Evolutionary conservation across 2,797 vertebrate species (phyloP).

Genomic region (Hyperoplus immaculatus): DNA sequence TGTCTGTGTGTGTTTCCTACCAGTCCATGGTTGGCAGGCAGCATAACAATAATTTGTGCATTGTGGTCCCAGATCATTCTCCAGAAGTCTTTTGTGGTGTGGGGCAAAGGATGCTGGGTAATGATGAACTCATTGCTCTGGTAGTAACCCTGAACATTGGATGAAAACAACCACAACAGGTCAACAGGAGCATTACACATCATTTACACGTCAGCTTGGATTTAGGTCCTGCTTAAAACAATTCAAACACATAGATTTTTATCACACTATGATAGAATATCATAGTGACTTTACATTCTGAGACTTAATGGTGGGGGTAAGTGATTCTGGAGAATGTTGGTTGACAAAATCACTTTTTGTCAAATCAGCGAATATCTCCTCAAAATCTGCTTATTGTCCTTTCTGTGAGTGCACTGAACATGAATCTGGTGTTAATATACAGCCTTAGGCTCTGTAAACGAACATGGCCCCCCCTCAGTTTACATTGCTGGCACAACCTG

Average conservation of each 20-base stretch:
- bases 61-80: conserved; percentile 98
- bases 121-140: conserved; percentile 96
- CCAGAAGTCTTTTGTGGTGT: conserved; percentile 97
- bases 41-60: conserved; percentile 96
- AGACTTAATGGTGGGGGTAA: too few relatives aligned
- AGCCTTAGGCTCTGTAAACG: too few relatives aligned
- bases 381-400: too few relatives aligned
- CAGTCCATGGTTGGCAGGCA: conserved; percentile 94
- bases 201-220: not conserved
- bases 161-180: not conserved
- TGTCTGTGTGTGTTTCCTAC: conserved; percentile 78
- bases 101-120: conserved; percentile 96
- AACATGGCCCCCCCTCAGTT: too few relatives aligned
- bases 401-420: too few relatives aligned
- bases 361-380: too few relatives aligned
- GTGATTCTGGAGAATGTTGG: too few relatives aligned
- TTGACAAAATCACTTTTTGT: too few relatives aligned
- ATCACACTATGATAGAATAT: too few relatives aligned
- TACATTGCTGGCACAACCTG: too few relatives aligned
- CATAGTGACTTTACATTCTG: too few relatives aligned
- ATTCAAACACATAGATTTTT: not conserved
- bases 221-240: not conserved
- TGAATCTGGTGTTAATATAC: too few relatives aligned
- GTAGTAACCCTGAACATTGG: conserved; percentile 89
- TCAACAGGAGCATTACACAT: not conserved